Evolutionary conservation across 1,140 invertebrate species (phyloP), one percentile per base, ranked within the genome.

Genomic region (Phenacoccus solenopsis): DNA sequence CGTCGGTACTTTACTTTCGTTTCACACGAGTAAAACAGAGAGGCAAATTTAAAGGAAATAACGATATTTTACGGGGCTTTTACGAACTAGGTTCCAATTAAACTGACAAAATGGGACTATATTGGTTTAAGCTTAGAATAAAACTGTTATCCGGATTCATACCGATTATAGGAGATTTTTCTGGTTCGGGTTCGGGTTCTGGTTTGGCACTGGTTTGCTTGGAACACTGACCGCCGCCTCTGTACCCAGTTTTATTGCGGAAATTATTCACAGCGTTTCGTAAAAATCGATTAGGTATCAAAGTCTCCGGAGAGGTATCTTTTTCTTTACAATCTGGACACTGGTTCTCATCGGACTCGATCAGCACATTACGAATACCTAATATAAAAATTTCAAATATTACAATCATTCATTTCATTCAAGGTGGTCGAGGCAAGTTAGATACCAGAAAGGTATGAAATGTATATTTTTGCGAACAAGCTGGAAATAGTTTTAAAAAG

Each of bases 271-370:
- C 93, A 12, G 90, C 88, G 75, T 88, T 92, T 28, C 95, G 83
- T 64, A 97, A 79, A 81, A 92, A 96, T 68, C 93, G 83, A 78
- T 97, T 98, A 0, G 94, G 93, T 73, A 98, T 95, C 13, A 98
- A 81, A 3, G 90, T 93, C 69, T 92, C 91, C 0, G 95, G 94
- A 0, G 91, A 93, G 68, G 96, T 90, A 76, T 93, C 92, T 75
- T 90, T 91, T 78, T 96, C 91, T 56, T 90, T 87, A 79, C 96
- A 98, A 76, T 91, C 88, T 9, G 95, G 95, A 80, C 96, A 98
- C 76, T 94, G 89, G 73, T 95, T 91, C 70, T 96, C 91, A 75
- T 97, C 94, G 0, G 93, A 94, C 76, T 98, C 95, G 56, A 96
- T 76, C 20, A 98, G 79, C 69, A 87, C 87, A 70, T 87, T 90